phyloP scores from a whole-genome alignment of 2,888 invertebrate species.

The Catonia carolina region DNA sequence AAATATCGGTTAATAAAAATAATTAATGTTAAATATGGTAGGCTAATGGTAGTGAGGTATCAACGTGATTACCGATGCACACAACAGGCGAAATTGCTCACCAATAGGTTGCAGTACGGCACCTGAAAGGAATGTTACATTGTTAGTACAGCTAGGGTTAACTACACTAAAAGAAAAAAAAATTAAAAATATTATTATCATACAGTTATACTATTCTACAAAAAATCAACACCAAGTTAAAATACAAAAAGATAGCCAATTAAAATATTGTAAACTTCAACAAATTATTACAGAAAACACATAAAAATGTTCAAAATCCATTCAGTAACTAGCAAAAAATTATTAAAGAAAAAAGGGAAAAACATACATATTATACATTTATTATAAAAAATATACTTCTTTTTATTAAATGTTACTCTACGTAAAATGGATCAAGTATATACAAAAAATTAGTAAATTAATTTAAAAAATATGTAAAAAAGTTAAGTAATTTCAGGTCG shows the following conservation, averaged over 20 bases:
- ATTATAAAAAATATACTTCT: background rate
- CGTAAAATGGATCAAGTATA: no score
- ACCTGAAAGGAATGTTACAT: slow-evolving; percentile 57
- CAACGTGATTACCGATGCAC: slow-evolving; percentile 71
- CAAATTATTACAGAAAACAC: background rate
- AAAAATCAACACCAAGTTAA: no score
- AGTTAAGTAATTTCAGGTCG: no score
- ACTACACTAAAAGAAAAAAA: slow-evolving; percentile 10
- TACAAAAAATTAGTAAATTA: no score
- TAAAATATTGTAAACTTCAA: no score
- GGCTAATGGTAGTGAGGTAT: slow-evolving; percentile 18
- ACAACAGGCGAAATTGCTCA: slow-evolving; percentile 93
- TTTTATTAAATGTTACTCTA: no score
- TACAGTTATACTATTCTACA: no score
- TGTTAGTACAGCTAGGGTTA: slow-evolving; percentile 36
- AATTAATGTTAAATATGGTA: slow-evolving; percentile 22
- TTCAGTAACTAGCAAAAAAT: background rate
- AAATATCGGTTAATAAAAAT: slow-evolving; percentile 1
- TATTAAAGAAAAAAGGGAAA: no score
- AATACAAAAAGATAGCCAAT: no score
- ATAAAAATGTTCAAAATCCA: background rate
- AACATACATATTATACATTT: background rate
- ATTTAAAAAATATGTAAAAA: no score
- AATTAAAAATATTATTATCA: background rate
- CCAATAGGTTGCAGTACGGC: slow-evolving; percentile 89